Percentiles rank a stretch among this genome's conserved stretches.
Conservation (phyloP, 2,797 vertebrate species). For the Todus mexicanus region DNA sequence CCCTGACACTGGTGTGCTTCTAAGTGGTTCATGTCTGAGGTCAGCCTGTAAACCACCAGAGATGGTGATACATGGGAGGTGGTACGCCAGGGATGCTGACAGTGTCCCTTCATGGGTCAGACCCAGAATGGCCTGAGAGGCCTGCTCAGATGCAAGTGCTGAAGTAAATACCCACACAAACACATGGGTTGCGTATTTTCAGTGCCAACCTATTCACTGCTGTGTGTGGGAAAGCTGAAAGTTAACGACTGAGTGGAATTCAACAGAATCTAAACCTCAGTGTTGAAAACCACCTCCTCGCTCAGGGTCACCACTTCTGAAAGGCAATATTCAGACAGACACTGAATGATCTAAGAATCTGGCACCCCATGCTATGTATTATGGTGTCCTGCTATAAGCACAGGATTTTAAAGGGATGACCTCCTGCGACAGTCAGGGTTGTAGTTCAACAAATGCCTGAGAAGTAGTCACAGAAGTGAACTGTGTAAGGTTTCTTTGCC, state of each 20-base stretch:
- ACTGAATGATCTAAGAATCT: background rate
- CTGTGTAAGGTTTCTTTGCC: background rate
- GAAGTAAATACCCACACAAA: background rate
- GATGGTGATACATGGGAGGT: rapidly evolving
- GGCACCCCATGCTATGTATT: background rate
- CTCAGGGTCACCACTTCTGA: background rate
- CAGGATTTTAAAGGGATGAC: background rate
- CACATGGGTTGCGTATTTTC: background rate
- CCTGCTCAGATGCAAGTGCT: background rate
- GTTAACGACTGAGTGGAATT: background rate
- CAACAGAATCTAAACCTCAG: background rate
- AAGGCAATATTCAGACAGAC: background rate
- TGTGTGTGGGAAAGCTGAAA: background rate
- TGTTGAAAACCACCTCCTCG: background rate
- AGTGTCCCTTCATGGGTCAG: background rate
- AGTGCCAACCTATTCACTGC: background rate
- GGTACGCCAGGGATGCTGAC: background rate
- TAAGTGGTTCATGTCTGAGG: background rate
- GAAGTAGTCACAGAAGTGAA: background rate
- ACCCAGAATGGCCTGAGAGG: background rate
- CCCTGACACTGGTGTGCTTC: background rate
- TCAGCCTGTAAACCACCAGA: background rate
- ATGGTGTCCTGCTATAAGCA: background rate
- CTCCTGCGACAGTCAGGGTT: background rate
- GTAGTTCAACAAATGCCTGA: background rate